A percentile compares a stretch with the other conserved stretches of the same genome.
These are phyloP conservation scores for Xenentodon cancila DNA, from an alignment of 2,797 vertebrate genomes.

Conservation along the genomic window DNA sequence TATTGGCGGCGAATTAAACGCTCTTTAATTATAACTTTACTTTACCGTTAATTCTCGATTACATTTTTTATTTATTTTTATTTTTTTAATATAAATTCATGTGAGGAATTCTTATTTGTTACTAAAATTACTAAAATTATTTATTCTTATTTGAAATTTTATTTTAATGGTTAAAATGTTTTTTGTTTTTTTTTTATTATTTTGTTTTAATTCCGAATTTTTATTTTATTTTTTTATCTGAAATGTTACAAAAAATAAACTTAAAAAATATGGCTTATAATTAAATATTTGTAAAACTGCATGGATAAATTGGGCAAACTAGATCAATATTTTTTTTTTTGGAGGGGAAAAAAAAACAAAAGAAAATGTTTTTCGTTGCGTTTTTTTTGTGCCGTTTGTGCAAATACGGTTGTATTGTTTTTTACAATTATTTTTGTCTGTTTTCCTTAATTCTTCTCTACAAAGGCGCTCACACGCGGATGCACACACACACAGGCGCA, in stretches of 20 bases:
- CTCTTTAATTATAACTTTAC: not conserved
- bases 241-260: too few relatives aligned
- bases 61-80: not conserved
- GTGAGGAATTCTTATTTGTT: not conserved
- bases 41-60: constrained; percentile 3
- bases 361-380: too few relatives aligned
- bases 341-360: too few relatives aligned
- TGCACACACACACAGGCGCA: constrained; percentile 13
- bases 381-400: too few relatives aligned
- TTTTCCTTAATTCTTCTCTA: constrained; percentile 23
- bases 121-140: too few relatives aligned
- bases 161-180: too few relatives aligned
- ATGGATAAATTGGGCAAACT: not conserved
- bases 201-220: not conserved
- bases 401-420: too few relatives aligned
- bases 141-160: not conserved
- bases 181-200: not conserved
- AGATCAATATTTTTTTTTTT: not conserved
- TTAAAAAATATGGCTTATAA: too few relatives aligned
- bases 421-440: not conserved
- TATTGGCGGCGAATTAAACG: not conserved
- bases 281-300: not conserved
- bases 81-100: not conserved
- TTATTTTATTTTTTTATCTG: too few relatives aligned
- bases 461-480: constrained; percentile 19